phyloP scores from a whole-genome alignment of 2,888 invertebrate species.

The Eristalis tenax region DNA sequence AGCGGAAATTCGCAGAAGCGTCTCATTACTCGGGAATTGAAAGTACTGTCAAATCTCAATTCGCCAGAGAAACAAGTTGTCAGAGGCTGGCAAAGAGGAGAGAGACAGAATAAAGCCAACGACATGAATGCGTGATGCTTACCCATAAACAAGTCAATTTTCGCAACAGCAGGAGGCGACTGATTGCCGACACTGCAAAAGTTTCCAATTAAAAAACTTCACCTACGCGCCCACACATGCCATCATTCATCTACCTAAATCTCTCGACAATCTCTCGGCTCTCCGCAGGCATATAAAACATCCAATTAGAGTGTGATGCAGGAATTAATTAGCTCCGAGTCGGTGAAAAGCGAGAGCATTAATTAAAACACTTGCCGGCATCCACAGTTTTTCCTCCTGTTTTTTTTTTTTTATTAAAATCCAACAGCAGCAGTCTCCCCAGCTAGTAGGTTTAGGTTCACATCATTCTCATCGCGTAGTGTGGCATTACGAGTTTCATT shows the following conservation, averaged over 20 bases:
- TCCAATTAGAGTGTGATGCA: conserved; percentile 27
- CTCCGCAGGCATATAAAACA: not conserved
- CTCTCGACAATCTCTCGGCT: not conserved
- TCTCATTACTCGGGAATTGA: no score
- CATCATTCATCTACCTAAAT: not conserved
- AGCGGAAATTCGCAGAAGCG: no score
- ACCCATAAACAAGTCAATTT: not conserved
- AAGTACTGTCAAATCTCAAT: not conserved
- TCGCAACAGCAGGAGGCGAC: not conserved
- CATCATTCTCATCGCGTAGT: not conserved
- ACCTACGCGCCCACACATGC: not conserved
- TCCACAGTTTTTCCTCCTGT: not conserved
- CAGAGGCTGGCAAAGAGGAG: not conserved
- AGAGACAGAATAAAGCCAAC: not conserved
- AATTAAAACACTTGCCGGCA: conserved; percentile 8
- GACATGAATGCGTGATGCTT: not conserved
- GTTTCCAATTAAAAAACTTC: conserved; percentile 14
- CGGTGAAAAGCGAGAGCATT: conserved; percentile 5
- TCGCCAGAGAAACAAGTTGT: not conserved
- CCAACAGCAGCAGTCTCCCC: not conserved
- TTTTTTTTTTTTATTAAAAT: not conserved
- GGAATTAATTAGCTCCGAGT: conserved; percentile 15
- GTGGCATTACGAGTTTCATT: not conserved
- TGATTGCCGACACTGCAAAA: not conserved
- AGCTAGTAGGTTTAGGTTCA: no score